Conservation (phyloP, 2,113 vertebrate genomes). For the Vireo altiloquus region DNA sequence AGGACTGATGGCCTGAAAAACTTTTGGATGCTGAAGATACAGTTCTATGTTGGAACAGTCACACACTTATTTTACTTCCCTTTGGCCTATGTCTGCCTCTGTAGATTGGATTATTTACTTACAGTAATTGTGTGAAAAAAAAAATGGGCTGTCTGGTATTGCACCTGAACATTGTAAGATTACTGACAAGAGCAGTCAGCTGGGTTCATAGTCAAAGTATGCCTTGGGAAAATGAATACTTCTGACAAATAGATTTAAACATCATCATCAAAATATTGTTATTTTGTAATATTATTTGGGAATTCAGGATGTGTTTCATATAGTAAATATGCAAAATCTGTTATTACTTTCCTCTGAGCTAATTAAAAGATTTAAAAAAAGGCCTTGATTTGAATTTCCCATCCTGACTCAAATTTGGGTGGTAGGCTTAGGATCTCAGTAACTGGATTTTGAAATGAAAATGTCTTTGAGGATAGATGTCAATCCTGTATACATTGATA, state of each 20-base stretch:
- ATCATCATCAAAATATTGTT: neutral
- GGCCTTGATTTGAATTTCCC: neutral
- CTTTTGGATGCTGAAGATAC: neutral
- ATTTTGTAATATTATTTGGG: neutral
- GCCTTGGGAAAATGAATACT: neutral
- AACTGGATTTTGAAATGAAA: neutral
- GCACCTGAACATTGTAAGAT: neutral
- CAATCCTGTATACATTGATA: neutral
- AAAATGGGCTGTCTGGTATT: neutral
- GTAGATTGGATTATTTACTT: neutral
- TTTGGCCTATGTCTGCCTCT: neutral
- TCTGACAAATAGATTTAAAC: neutral
- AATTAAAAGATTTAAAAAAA: neutral
- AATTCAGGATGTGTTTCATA: neutral
- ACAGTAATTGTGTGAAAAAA: neutral
- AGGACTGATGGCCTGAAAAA: neutral
- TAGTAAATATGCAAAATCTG: neutral
- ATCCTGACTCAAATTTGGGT: neutral
- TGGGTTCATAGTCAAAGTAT: neutral
- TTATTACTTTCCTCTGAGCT: neutral
- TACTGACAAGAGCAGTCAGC: neutral
- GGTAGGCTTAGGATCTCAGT: neutral
- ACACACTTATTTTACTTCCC: neutral
- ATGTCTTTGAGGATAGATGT: neutral
- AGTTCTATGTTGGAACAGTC: neutral